These are phyloP conservation scores for Morpho achilles DNA, from an alignment of 2,888 invertebrate species.

Conservation along the genomic window DNA sequence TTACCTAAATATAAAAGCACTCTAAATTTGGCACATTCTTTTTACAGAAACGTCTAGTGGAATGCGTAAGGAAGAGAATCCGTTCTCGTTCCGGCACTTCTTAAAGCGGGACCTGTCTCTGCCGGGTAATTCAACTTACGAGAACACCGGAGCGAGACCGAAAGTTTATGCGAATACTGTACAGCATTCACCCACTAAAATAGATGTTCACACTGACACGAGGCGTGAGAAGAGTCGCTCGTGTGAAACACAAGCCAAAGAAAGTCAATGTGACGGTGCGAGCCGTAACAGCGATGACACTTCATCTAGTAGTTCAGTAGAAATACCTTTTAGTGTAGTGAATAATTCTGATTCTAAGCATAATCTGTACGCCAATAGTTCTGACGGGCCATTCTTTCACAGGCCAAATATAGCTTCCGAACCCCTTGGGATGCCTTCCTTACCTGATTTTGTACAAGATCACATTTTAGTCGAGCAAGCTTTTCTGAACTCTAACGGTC, in stretches of 20 bases:
- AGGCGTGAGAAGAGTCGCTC: constrained; percentile 56
- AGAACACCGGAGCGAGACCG: constrained; percentile 87
- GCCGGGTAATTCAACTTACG: constrained; percentile 79
- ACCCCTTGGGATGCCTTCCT: constrained; percentile 79
- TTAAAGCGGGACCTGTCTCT: constrained; percentile 82
- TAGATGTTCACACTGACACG: constrained; percentile 53
- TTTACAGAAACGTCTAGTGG: constrained; percentile 66
- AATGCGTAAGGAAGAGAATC: constrained; percentile 83
- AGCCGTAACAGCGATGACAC: constrained; percentile 58
- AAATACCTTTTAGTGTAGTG: constrained; percentile 69
- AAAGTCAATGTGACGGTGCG: constrained; percentile 49
- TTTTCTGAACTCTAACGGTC: constrained; percentile 79
- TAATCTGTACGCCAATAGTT: constrained; percentile 65
- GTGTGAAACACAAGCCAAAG: constrained; percentile 58
- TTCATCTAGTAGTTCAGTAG: constrained; percentile 67
- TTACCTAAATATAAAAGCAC: constrained; percentile 61
- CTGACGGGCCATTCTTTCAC: constrained; percentile 62
- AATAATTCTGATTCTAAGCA: constrained; percentile 73
- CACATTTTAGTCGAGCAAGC: constrained; percentile 90
- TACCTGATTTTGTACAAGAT: constrained; percentile 94
- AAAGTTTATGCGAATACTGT: constrained; percentile 82
- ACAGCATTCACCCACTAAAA: constrained; percentile 69
- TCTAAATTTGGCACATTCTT: constrained; percentile 42
- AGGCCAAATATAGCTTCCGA: constrained; percentile 67
- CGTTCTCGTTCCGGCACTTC: constrained; percentile 92